These are phyloP conservation scores for Phylloscopus whistleri DNA, from an alignment of 2,113 vertebrate genomes.

Conservation along the genomic window DNA sequence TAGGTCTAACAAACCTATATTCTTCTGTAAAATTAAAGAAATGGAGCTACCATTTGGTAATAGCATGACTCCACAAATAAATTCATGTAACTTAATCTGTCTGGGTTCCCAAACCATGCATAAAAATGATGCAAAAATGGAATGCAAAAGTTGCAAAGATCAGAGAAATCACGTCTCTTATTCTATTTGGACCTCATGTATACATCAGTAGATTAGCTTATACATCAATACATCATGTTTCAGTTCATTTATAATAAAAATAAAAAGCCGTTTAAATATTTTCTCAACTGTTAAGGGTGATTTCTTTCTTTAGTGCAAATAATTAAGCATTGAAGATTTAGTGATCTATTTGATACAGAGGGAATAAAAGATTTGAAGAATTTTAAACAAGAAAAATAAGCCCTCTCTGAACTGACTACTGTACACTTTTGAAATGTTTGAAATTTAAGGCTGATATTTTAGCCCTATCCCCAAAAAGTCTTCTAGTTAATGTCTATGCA, in stretches of 20 bases:
- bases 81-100: background rate
- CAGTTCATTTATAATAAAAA: background rate
- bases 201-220: background rate
- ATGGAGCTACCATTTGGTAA: background rate
- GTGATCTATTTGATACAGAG: constrained; percentile 9
- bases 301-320: constrained; percentile 37
- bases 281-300: background rate
- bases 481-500: background rate
- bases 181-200: background rate
- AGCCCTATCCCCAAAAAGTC: background rate
- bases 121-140: background rate
- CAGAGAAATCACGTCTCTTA: constrained; percentile 9
- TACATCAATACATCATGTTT: background rate
- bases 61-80: background rate
- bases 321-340: constrained; percentile 30
- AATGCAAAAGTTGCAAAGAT: background rate
- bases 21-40: background rate
- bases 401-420: background rate
- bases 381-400: constrained; percentile 23
- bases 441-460: constrained; percentile 13
- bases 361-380: constrained; percentile 52
- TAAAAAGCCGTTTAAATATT: background rate
- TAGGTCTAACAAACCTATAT: background rate
- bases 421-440: background rate
- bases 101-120: background rate